Evolutionary conservation across 1,140 invertebrate genomes (phyloP).

Genomic region (Bombyx mori): DNA sequence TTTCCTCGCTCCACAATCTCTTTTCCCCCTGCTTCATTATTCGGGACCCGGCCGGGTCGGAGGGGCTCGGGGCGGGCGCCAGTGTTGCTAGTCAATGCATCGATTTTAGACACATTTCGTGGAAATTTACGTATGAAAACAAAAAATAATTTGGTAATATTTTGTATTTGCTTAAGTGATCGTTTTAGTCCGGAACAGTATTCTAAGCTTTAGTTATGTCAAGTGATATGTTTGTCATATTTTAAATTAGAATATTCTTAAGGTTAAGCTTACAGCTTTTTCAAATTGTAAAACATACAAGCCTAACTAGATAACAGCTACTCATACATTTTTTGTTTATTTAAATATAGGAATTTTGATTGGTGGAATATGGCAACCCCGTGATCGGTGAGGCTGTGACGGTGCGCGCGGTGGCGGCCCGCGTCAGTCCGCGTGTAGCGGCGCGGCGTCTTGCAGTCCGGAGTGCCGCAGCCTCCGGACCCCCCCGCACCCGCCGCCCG

Average conservation of each 20-base stretch:
- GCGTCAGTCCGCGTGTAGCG: constrained; percentile 54
- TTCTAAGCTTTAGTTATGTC: too few relatives aligned
- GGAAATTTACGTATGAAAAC: too few relatives aligned
- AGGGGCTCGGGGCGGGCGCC: constrained; percentile 39
- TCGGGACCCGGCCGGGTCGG: constrained; percentile 40
- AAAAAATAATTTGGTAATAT: too few relatives aligned
- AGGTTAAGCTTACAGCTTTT: too few relatives aligned
- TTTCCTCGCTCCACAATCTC: constrained; percentile 31
- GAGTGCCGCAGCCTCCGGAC: constrained; percentile 22
- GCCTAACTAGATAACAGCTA: too few relatives aligned
- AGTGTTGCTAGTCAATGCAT: constrained; percentile 33
- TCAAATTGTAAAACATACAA: too few relatives aligned
- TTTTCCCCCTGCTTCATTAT: constrained; percentile 47
- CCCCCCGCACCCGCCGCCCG: constrained; percentile 32
- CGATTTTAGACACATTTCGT: constrained; percentile 1
- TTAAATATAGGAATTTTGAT: too few relatives aligned
- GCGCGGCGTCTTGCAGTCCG: constrained; percentile 44
- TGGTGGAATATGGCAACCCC: not conserved
- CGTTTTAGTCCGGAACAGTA: too few relatives aligned
- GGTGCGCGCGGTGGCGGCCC: constrained; percentile 13
- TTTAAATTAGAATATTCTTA: too few relatives aligned
- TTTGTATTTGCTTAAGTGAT: too few relatives aligned
- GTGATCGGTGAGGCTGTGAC: constrained; percentile 25
- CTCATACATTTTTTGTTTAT: too few relatives aligned
- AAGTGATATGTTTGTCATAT: too few relatives aligned